A percentile compares a stretch with the other conserved stretches of the same genome.
phyloP scores from a whole-genome alignment of 2,113 vertebrate species.

The Zapornia atra region DNA sequence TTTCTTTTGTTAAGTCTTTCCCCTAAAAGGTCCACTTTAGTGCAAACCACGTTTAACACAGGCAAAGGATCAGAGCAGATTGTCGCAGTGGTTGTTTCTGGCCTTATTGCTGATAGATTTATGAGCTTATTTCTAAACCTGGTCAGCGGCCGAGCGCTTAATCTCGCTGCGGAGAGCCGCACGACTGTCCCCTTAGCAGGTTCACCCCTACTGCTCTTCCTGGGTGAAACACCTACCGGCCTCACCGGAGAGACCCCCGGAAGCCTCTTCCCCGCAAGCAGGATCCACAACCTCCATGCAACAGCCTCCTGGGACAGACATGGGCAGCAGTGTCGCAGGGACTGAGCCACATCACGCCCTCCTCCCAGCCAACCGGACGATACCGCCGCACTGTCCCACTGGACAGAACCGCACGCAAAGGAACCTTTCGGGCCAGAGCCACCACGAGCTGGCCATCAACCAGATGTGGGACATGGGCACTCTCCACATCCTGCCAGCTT shows the following conservation, averaged over 20 bases:
- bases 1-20: neutral
- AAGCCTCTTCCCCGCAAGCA: neutral
- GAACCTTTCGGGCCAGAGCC: neutral
- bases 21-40: neutral
- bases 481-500: neutral
- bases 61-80: neutral
- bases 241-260: neutral
- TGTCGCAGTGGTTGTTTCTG: neutral
- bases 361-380: neutral
- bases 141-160: neutral
- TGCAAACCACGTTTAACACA: neutral
- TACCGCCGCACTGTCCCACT: neutral
- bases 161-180: neutral
- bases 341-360: neutral
- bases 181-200: neutral
- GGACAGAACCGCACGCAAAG: neutral
- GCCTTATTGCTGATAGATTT: neutral
- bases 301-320: neutral
- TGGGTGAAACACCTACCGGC: neutral
- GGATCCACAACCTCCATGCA: accelerated
- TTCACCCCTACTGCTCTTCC: accelerated
- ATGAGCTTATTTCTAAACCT: neutral
- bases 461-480: neutral
- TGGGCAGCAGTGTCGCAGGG: neutral
- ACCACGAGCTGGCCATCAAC: neutral